A percentile compares a stretch with the other conserved stretches of the same genome.
phyloP scores from a whole-genome alignment of 2,888 invertebrate species.

The Digitonthophagus gazella region DNA sequence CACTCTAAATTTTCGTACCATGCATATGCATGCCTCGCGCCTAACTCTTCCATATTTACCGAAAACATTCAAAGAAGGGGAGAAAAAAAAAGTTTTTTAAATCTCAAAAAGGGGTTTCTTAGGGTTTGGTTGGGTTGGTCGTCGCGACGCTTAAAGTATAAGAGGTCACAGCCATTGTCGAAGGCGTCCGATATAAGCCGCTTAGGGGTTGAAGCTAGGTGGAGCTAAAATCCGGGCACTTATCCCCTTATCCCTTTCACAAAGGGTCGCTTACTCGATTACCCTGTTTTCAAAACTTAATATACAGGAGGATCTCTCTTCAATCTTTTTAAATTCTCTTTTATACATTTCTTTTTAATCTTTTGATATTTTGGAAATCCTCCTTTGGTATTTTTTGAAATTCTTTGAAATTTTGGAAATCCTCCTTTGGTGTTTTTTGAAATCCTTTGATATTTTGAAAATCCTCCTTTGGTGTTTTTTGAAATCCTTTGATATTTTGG shows the following conservation, averaged over 20 bases:
- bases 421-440: no score
- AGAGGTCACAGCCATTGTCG: background rate
- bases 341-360: no score
- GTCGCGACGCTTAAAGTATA: background rate
- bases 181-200: background rate
- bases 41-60: background rate
- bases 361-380: no score
- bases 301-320: no score
- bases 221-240: background rate
- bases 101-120: background rate
- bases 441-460: no score
- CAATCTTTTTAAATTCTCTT: no score
- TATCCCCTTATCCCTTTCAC: background rate
- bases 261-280: background rate
- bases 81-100: background rate
- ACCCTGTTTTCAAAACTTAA: background rate
- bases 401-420: no score
- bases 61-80: background rate
- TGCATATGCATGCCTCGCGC: background rate
- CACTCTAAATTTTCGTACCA: background rate
- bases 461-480: no score
- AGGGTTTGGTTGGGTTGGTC: background rate
- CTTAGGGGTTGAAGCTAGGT: background rate
- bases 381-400: no score
- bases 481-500: no score